Conservation (phyloP, 2,113 vertebrate genomes). For the Trematocara variabile region DNA sequence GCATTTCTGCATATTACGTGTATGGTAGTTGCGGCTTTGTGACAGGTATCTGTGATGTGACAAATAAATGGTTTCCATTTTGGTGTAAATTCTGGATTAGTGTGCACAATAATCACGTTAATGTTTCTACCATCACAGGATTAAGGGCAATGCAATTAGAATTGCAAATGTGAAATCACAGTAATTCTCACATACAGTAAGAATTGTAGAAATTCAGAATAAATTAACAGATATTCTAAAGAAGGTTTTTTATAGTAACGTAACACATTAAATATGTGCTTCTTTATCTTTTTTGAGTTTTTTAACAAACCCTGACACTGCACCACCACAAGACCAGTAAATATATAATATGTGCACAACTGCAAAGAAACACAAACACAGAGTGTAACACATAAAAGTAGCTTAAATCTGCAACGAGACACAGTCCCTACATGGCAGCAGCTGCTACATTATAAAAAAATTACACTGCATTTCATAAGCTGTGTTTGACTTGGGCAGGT, state of each 20-base stretch:
- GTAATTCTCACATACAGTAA: neutral
- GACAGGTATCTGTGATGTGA: neutral
- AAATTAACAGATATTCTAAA: neutral
- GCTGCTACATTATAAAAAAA: neutral
- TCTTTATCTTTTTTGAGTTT: neutral
- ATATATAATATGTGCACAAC: neutral
- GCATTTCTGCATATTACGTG: neutral
- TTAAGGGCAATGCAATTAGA: slow-evolving; percentile 14
- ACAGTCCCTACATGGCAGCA: neutral
- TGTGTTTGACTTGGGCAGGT: neutral
- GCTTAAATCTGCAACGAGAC: neutral
- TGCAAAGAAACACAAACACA: neutral
- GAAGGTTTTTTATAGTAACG: neutral
- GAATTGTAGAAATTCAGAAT: neutral
- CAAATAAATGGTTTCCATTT: neutral
- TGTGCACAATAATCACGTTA: slow-evolving; percentile 14
- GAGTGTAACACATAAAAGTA: neutral
- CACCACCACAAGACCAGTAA: neutral
- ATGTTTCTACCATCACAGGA: neutral
- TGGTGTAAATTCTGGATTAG: slow-evolving; percentile 2
- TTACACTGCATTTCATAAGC: neutral
- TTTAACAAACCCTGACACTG: neutral
- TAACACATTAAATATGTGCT: neutral
- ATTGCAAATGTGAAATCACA: neutral
- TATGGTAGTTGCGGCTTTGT: neutral